Conservation (phyloP, 2,797 vertebrate species). For the Microchirus variegatus region DNA sequence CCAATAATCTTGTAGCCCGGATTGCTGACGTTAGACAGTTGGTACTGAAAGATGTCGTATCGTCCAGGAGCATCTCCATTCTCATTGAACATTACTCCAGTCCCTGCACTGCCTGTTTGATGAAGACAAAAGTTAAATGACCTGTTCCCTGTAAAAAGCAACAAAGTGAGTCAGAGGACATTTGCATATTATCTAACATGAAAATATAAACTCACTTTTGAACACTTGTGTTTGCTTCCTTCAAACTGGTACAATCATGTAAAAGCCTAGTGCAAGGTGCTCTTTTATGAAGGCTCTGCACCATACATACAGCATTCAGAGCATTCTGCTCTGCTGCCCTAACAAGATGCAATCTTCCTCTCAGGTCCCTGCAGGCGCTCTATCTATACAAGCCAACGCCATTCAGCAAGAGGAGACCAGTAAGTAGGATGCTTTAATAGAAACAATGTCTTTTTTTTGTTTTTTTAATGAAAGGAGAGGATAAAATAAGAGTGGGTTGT, state of each 20-base stretch:
- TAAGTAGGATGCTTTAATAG: constrained; percentile 75
- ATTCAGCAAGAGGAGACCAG: constrained; percentile 47
- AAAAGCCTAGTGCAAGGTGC: constrained; percentile 70
- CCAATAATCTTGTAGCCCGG: constrained; percentile 87
- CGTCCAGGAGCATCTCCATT: constrained; percentile 90
- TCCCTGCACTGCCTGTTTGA: constrained; percentile 88
- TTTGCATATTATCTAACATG: constrained; percentile 8
- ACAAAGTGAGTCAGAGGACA: constrained; percentile 3
- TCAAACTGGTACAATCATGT: constrained; percentile 59
- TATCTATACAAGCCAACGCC: constrained; percentile 70
- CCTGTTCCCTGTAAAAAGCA: neutral
- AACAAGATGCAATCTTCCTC: constrained; percentile 73
- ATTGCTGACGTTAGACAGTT: constrained; percentile 83
- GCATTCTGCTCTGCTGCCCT: constrained; percentile 72
- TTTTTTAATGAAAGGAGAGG: constrained; percentile 59
- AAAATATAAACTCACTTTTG: constrained; percentile 37
- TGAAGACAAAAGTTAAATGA: constrained; percentile 24
- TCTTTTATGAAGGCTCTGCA: constrained; percentile 63
- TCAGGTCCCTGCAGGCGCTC: constrained; percentile 71
- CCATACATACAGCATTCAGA: constrained; percentile 41
- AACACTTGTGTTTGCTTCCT: constrained; percentile 57
- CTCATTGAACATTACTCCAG: constrained; percentile 92
- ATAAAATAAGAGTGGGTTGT: constrained; percentile 59
- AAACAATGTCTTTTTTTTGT: constrained; percentile 52
- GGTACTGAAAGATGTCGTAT: constrained; percentile 95